phyloP scores from a whole-genome alignment of 2,888 invertebrate species.

The Zaprionus obscuricornis region DNA sequence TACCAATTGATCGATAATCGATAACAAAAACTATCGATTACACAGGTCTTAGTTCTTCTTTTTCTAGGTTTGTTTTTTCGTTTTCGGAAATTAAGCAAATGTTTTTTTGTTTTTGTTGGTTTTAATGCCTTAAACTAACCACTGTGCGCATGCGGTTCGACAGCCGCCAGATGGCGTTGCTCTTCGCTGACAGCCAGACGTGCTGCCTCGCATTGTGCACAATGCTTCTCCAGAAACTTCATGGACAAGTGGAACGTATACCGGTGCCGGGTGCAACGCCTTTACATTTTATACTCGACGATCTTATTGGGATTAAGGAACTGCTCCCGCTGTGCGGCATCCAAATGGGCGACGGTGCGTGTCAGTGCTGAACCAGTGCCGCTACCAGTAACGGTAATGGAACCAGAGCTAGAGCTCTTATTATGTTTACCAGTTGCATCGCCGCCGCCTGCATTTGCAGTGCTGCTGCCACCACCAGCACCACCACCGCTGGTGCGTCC shows the following conservation, averaged over 20 bases:
- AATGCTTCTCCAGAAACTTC: slow-evolving; percentile 81
- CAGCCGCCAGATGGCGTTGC: slow-evolving; percentile 57
- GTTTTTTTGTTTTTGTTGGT: too few relatives aligned
- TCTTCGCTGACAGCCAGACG: slow-evolving; percentile 58
- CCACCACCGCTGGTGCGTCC: slow-evolving; percentile 57
- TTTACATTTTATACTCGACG: slow-evolving; percentile 84
- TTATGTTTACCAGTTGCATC: slow-evolving; percentile 46
- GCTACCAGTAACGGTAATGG: slow-evolving; percentile 30
- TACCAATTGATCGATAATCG: slow-evolving; percentile 16
- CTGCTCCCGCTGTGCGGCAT: slow-evolving; percentile 83
- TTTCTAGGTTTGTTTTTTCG: slow-evolving; percentile 18
- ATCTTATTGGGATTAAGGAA: slow-evolving; percentile 83
- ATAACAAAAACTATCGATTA: slow-evolving; percentile 34
- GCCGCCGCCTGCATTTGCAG: slow-evolving; percentile 21
- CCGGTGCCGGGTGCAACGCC: slow-evolving; percentile 83
- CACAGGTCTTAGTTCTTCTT: slow-evolving; percentile 10
- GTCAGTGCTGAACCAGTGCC: slow-evolving; percentile 75
- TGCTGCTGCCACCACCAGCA: slow-evolving; percentile 30
- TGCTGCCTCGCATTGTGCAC: slow-evolving; percentile 78
- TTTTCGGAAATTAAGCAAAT: slow-evolving; percentile 43
- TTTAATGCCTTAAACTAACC: slow-evolving; percentile 69
- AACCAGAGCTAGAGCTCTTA: slow-evolving; percentile 60
- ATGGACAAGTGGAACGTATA: slow-evolving; percentile 82
- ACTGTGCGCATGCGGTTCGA: slow-evolving; percentile 58
- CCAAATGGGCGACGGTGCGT: slow-evolving; percentile 82